Conservation (phyloP, 2,797 vertebrate species). For the Neosalanx taihuensis region DNA sequence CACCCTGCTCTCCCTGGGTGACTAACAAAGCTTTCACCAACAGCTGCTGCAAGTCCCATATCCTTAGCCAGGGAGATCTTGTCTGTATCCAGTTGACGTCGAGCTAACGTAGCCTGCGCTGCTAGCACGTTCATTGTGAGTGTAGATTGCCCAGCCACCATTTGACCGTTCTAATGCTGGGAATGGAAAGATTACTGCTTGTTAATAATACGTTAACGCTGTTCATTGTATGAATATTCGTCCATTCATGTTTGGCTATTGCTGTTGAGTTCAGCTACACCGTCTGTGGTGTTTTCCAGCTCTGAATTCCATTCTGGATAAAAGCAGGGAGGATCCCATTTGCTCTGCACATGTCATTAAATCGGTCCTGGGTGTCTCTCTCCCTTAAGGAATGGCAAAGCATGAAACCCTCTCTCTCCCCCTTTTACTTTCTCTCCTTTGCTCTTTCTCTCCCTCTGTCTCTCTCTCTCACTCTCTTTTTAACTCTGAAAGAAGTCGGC, state of each 20-base stretch:
- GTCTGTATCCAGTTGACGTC: no score
- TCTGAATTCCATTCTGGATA: constrained; percentile 62
- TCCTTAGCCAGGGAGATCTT: neutral
- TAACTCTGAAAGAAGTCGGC: constrained; percentile 1
- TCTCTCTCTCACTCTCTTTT: constrained; percentile 38
- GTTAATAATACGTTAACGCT: neutral
- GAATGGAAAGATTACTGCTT: no score
- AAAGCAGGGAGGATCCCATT: constrained; percentile 65
- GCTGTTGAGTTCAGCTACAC: constrained; percentile 59
- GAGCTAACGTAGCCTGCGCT: no score
- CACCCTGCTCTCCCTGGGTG: constrained; percentile 32
- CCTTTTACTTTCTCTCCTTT: constrained; percentile 44
- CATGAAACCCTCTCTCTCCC: constrained; percentile 56
- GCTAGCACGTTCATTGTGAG: no score
- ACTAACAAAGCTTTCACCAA: neutral
- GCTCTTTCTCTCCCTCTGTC: constrained; percentile 53
- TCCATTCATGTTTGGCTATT: neutral
- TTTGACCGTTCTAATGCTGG: no score
- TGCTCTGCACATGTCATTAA: constrained; percentile 73
- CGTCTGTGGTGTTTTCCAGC: constrained; percentile 58
- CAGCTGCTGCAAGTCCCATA: neutral
- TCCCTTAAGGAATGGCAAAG: constrained; percentile 56
- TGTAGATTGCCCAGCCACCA: no score
- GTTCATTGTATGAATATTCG: neutral
- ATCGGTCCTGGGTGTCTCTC: constrained; percentile 63